Conservation (phyloP, 2,888 invertebrate species). For the Belgica antarctica region DNA sequence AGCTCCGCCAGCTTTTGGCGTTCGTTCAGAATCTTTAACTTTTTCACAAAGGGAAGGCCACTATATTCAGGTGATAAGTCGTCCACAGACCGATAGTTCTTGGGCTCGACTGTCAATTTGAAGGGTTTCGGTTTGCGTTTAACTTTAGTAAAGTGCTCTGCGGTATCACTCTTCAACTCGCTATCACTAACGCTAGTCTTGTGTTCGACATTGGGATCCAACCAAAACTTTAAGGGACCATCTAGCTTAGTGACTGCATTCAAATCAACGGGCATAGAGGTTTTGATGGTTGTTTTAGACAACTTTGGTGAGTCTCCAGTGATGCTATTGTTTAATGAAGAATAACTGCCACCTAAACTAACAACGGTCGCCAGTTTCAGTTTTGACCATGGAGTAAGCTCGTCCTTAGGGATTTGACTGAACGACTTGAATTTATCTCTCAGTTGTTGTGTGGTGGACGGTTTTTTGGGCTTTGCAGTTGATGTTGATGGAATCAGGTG, state of each 20-base stretch:
- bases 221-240: background rate
- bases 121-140: conserved; percentile 45
- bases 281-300: conserved; percentile 35
- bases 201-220: conserved; percentile 12
- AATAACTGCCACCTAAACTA: conserved; percentile 52
- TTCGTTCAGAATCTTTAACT: conserved; percentile 83
- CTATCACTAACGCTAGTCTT: conserved; percentile 45
- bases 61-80: conserved; percentile 85
- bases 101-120: conserved; percentile 50
- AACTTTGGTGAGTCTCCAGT: conserved; percentile 45
- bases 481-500: conserved; percentile 50
- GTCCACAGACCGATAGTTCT: conserved; percentile 79
- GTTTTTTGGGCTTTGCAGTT: conserved; percentile 47
- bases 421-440: conserved; percentile 58
- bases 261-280: conserved; percentile 38
- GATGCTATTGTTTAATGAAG: conserved; percentile 51
- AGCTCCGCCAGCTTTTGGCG: conserved; percentile 80
- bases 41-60: conserved; percentile 82
- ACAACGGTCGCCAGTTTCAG: conserved; percentile 66
- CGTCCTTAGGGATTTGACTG: conserved; percentile 49
- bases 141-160: conserved; percentile 21
- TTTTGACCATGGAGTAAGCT: conserved; percentile 69
- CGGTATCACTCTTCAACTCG: conserved; percentile 44
- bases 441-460: conserved; percentile 51
- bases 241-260: conserved; percentile 28